Percentiles rank a stretch among this genome's conserved stretches.
Conservation (phyloP, 2,888 invertebrate genomes). For the Villa cingulata region DNA sequence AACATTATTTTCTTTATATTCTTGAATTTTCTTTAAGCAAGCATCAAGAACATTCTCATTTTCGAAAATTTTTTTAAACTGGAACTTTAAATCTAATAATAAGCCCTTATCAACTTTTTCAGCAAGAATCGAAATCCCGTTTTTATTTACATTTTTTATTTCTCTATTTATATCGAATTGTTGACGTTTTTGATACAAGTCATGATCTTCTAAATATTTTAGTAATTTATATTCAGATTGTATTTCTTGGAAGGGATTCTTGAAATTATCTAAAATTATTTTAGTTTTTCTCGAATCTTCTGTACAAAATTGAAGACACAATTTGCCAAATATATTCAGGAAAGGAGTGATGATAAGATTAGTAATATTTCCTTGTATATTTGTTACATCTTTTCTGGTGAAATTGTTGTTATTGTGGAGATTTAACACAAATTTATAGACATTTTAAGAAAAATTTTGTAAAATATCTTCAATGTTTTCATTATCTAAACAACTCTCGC, state of each 20-base stretch:
- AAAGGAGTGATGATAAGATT: neutral
- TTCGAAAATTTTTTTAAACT: slow-evolving; percentile 12
- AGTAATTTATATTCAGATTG: neutral
- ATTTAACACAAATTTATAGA: no score
- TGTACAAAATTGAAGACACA: neutral
- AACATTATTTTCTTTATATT: neutral
- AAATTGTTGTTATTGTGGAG: neutral
- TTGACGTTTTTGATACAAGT: neutral
- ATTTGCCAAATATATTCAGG: no score
- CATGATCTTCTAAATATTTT: neutral
- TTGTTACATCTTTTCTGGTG: neutral
- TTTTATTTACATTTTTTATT: neutral
- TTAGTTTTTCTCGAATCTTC: neutral
- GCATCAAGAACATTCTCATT: slow-evolving; percentile 5
- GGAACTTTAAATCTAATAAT: slow-evolving; percentile 11
- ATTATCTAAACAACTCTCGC: no score
- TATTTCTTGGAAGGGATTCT: neutral
- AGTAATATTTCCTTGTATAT: neutral
- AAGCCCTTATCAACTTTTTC: slow-evolving; percentile 11
- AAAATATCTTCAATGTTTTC: no score
- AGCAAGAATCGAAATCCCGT: slow-evolving; percentile 3
- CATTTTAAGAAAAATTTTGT: no score
- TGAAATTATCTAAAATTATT: neutral
- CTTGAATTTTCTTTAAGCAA: slow-evolving; percentile 6
- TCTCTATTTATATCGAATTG: neutral